These are phyloP conservation scores for Anas flavirostris DNA, from an alignment of 2,797 vertebrate species.

Conservation along the genomic window DNA sequence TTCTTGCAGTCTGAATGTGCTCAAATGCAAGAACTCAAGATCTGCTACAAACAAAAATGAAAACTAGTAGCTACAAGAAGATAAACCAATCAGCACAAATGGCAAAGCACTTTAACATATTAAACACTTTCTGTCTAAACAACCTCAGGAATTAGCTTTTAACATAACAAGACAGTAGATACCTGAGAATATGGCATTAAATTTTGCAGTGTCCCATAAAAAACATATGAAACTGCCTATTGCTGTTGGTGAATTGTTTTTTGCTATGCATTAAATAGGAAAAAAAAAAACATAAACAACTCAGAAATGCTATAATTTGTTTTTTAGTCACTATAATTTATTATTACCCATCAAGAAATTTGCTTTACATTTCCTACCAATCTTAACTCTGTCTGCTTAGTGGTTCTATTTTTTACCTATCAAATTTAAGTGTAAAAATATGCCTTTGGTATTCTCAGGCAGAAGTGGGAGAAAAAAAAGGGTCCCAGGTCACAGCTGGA, in stretches of 20 bases:
- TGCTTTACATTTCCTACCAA: not conserved
- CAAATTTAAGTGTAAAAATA: slow-evolving; percentile 73
- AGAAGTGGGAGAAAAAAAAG: slow-evolving; percentile 23
- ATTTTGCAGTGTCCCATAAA: not conserved
- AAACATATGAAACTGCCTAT: not conserved
- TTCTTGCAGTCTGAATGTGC: not conserved
- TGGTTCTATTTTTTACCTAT: slow-evolving; percentile 44
- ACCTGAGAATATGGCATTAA: not conserved
- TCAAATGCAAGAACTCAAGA: not conserved
- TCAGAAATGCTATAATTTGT: not conserved
- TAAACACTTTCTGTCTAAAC: not conserved
- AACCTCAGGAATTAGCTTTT: not conserved
- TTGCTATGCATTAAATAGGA: not conserved
- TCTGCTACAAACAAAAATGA: not conserved
- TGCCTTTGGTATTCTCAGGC: slow-evolving; percentile 46
- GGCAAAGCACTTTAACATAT: not conserved
- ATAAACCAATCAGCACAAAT: not conserved
- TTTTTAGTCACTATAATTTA: not conserved
- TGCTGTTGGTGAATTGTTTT: not conserved
- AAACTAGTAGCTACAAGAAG: not conserved
- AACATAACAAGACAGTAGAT: not conserved
- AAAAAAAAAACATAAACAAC: not conserved
- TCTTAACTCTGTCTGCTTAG: slow-evolving; percentile 29
- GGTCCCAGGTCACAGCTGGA: slow-evolving; percentile 76
- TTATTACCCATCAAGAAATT: slow-evolving; percentile 5